Evolutionary conservation across 92 coral and sea anemone species (phyloP).

Genomic region (Heteractis magnifica): DNA sequence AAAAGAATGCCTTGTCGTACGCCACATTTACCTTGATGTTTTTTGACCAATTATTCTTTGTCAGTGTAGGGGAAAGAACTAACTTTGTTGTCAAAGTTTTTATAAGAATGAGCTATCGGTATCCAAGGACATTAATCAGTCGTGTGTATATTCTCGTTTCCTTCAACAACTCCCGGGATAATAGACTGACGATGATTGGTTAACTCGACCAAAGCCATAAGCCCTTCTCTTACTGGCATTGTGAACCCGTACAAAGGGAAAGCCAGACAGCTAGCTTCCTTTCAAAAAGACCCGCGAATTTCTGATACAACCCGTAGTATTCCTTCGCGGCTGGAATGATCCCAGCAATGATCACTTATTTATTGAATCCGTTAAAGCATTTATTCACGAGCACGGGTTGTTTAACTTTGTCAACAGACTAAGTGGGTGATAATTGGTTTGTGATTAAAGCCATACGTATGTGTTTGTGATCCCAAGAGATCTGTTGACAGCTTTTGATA

Average conservation of each 20-base stretch:
- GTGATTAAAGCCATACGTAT: constrained; percentile 1
- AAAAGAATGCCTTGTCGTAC: too few species aligned
- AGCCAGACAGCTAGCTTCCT: not conserved
- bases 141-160: constrained; percentile 9
- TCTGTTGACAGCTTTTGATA: not conserved
- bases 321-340: not conserved
- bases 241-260: not conserved
- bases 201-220: not conserved
- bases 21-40: not conserved
- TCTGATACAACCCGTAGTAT: not conserved
- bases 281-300: not conserved
- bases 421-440: constrained; percentile 1
- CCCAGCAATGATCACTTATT: not conserved
- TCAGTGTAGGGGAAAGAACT: not conserved
- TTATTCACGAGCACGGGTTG: not conserved
- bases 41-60: not conserved
- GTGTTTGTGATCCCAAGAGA: constrained; percentile 3
- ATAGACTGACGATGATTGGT: constrained; percentile 38
- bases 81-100: constrained; percentile 18
- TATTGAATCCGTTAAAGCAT: not conserved
- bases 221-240: constrained; percentile 9
- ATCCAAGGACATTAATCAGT: constrained; percentile 20
- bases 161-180: constrained; percentile 34
- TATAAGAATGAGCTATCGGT: not conserved
- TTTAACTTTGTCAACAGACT: constrained; percentile 4